These are phyloP conservation scores for Nebria salina DNA, from an alignment of 2,888 invertebrate species.

Conservation along the genomic window DNA sequence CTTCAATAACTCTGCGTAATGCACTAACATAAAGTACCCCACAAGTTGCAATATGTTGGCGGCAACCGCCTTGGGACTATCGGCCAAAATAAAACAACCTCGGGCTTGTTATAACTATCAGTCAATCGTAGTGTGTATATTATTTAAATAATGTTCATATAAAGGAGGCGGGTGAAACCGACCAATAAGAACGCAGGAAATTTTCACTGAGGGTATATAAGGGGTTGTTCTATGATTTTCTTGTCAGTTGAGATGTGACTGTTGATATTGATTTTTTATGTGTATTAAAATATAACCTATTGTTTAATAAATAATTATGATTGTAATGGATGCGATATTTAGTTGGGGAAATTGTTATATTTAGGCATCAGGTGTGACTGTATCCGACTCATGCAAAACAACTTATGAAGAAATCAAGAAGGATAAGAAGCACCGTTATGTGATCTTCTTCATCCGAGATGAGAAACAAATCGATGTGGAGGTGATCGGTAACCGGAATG, in stretches of 20 bases:
- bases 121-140: neutral
- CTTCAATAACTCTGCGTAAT: neutral
- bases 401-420: constrained; percentile 98
- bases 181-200: no score
- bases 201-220: no score
- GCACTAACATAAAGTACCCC: neutral
- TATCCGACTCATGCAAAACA: constrained; percentile 93
- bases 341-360: neutral
- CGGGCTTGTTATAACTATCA: neutral
- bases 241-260: no score
- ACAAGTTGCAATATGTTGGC: neutral
- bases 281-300: no score
- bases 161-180: no score
- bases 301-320: neutral
- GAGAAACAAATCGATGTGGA: constrained; percentile 97
- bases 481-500: constrained; percentile 88
- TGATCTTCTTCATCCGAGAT: constrained; percentile 95
- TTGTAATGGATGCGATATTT: neutral
- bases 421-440: constrained; percentile 96
- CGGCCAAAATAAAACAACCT: neutral
- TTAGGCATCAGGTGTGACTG: constrained; percentile 95
- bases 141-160: no score
- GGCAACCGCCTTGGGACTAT: neutral
- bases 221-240: no score
- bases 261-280: no score